Evolutionary conservation across 2,888 invertebrate genomes (phyloP).

Genomic region (Ectropis crepuscularia): DNA sequence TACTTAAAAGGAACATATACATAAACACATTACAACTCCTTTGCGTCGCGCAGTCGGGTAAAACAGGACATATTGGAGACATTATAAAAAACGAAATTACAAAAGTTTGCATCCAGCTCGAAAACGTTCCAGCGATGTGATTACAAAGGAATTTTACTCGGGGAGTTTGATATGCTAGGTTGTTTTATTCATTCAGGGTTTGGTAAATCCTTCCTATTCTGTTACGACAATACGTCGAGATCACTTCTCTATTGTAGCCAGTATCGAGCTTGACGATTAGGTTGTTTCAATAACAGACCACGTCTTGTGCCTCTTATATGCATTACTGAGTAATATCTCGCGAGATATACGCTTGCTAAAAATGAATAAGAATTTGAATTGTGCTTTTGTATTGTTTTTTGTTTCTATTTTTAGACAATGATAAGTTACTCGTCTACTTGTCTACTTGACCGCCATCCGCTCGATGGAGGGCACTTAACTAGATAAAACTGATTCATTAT

Average conservation of each 20-base stretch:
- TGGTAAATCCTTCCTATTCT: constrained; percentile 77
- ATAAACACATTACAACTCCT: too few relatives aligned
- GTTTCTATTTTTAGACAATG: too few relatives aligned
- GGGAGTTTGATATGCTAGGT: constrained; percentile 63
- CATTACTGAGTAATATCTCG: too few relatives aligned
- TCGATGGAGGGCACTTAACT: too few relatives aligned
- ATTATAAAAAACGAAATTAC: constrained; percentile 42
- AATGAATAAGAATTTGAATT: too few relatives aligned
- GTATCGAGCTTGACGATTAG: constrained; percentile 75
- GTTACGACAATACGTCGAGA: constrained; percentile 69
- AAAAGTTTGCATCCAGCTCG: constrained; percentile 54
- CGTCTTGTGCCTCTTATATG: constrained; percentile 5
- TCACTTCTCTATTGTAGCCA: constrained; percentile 69
- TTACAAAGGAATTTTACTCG: constrained; percentile 70
- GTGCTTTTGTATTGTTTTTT: too few relatives aligned
- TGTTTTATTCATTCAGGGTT: constrained; percentile 71
- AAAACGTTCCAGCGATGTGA: constrained; percentile 61
- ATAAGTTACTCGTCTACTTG: too few relatives aligned
- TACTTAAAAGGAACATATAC: too few relatives aligned
- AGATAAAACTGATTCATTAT: too few relatives aligned
- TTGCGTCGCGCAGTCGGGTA: too few relatives aligned
- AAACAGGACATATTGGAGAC: constrained; percentile 33
- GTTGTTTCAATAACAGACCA: constrained; percentile 65
- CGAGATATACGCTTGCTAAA: too few relatives aligned
- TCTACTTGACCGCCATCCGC: too few relatives aligned